phyloP scores from a whole-genome alignment of 2,797 vertebrate species.

The Bradypus variegatus region DNA sequence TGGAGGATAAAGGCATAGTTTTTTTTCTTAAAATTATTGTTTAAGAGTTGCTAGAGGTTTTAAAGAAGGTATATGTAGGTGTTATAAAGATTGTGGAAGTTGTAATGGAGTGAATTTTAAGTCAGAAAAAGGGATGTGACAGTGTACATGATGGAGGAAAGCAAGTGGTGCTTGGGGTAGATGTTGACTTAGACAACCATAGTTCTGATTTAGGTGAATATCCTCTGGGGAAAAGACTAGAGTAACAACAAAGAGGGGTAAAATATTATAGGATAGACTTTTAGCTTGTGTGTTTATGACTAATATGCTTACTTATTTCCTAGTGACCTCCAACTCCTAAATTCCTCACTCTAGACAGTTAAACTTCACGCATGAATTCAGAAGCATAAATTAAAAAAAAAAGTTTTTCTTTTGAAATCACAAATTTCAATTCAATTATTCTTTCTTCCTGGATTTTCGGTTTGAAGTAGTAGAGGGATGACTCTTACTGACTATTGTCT shows the following conservation, averaged over 20 bases:
- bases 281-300: neutral
- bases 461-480: slow-evolving; percentile 5
- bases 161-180: neutral
- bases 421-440: neutral
- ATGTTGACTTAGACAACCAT: neutral
- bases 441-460: slow-evolving; percentile 9
- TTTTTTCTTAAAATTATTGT: neutral
- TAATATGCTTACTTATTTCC: slow-evolving; percentile 16
- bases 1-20: neutral
- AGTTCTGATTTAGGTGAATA: neutral
- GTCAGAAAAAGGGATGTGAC: neutral
- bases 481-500: neutral
- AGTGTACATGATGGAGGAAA: neutral
- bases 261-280: slow-evolving; percentile 6
- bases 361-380: slow-evolving; percentile 5
- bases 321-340: neutral
- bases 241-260: neutral
- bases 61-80: neutral
- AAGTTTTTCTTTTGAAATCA: neutral
- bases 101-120: slow-evolving; percentile 11
- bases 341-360: neutral
- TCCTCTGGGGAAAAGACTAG: neutral
- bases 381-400: neutral
- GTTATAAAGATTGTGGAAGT: neutral
- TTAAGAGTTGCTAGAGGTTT: neutral